phyloP scores from a whole-genome alignment of 2,113 vertebrate species.

The Rhadina sibilatrix region DNA sequence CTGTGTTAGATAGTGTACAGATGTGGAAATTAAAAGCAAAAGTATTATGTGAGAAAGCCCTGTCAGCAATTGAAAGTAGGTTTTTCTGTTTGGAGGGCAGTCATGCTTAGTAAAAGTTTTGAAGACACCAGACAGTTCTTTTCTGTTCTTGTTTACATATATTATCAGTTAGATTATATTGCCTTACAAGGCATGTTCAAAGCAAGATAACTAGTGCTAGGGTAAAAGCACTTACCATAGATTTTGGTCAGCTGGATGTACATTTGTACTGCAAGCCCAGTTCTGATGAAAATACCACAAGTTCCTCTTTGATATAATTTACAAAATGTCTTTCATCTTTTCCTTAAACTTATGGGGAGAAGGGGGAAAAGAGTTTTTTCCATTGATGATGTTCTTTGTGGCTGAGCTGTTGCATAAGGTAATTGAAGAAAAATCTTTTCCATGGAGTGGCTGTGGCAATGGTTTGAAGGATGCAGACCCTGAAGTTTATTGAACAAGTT shows the following conservation, averaged over 20 bases:
- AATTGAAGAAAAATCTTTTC: not conserved
- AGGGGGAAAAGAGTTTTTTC: not conserved
- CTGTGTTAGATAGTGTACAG: conserved; percentile 16
- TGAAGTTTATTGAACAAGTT: not conserved
- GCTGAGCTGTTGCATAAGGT: not conserved
- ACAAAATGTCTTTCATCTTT: not conserved
- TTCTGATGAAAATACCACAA: not conserved
- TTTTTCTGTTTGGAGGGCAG: not conserved
- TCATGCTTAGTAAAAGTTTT: not conserved
- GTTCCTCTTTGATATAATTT: not conserved
- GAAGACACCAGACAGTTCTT: not conserved
- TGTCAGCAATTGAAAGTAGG: not conserved
- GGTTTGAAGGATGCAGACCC: not conserved
- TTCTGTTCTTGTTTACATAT: not conserved
- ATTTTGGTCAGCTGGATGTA: not conserved
- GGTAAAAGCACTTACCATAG: not conserved
- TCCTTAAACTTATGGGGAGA: not conserved
- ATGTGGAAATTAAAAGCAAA: conserved; percentile 24
- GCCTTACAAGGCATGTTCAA: not conserved
- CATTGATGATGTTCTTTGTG: not conserved
- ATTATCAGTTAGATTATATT: not conserved
- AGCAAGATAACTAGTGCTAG: not conserved
- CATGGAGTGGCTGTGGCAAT: not conserved
- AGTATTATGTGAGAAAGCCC: not conserved
- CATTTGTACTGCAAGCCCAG: not conserved